Evolutionary conservation across 2,888 invertebrate species (phyloP).

Genomic region (Celastrina argiolus): DNA sequence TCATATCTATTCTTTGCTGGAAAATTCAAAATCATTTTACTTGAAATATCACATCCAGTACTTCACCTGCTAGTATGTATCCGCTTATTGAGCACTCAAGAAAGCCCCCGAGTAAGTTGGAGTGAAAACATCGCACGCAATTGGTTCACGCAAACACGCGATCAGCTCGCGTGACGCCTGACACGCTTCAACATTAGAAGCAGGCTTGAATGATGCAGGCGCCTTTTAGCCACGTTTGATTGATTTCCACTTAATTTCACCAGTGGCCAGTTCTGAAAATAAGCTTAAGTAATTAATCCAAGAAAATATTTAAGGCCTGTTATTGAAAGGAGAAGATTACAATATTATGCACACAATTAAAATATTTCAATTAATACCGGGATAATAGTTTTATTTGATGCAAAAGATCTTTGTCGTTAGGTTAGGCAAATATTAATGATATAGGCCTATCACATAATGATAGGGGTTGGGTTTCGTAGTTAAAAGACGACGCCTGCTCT

Average conservation of each 20-base stretch:
- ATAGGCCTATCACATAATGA: no score
- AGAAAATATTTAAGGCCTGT: neutral
- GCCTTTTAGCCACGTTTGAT: slow-evolving; percentile 15
- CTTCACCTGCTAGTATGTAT: slow-evolving; percentile 38
- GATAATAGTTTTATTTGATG: no score
- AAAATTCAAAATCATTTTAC: no score
- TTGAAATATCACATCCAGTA: neutral
- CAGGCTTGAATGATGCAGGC: slow-evolving; percentile 36
- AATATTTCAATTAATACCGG: no score
- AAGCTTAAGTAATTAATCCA: neutral
- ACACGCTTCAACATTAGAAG: slow-evolving; percentile 38
- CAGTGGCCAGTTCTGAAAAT: neutral
- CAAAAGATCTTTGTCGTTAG: no score
- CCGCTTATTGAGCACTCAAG: slow-evolving; percentile 69
- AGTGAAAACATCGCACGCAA: slow-evolving; percentile 66
- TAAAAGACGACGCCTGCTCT: no score
- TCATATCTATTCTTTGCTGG: no score
- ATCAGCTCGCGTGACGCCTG: slow-evolving; percentile 48
- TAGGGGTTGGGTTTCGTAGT: no score
- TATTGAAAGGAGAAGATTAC: no score
- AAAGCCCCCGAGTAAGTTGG: slow-evolving; percentile 49
- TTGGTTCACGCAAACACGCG: slow-evolving; percentile 58
- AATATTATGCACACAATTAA: no score
- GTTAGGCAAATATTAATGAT: no score
- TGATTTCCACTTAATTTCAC: slow-evolving; percentile 17